Conservation (phyloP, 1,140 invertebrate species). For the Telenomus remus region DNA sequence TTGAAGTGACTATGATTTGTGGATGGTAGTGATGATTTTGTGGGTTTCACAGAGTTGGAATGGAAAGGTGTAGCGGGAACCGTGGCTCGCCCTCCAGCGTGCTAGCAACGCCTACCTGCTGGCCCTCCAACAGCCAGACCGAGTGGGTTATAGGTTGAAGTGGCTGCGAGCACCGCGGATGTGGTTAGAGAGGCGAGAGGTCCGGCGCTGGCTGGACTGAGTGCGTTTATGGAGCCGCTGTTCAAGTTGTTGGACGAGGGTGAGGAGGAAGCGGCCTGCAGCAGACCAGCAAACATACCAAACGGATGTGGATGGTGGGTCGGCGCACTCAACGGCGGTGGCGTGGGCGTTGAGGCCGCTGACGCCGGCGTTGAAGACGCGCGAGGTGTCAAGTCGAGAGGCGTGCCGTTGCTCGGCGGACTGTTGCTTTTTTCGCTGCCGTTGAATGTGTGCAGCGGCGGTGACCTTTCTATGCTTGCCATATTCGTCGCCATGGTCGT, state of each 20-base stretch:
- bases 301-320: slow-evolving; percentile 70
- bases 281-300: slow-evolving; percentile 74
- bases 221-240: slow-evolving; percentile 61
- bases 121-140: slow-evolving; percentile 84
- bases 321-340: slow-evolving; percentile 41
- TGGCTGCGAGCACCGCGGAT: slow-evolving; percentile 80
- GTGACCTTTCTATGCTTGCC: slow-evolving; percentile 76
- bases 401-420: slow-evolving; percentile 69
- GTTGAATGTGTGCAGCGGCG: slow-evolving; percentile 73
- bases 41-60: slow-evolving; percentile 53
- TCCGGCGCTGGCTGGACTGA: slow-evolving; percentile 61
- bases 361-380: slow-evolving; percentile 72
- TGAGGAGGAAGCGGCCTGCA: slow-evolving; percentile 73
- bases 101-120: slow-evolving; percentile 82
- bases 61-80: slow-evolving; percentile 74
- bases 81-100: slow-evolving; percentile 72
- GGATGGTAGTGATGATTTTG: slow-evolving; percentile 46
- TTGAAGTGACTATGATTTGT: slow-evolving; percentile 36
- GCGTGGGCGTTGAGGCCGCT: slow-evolving; percentile 66
- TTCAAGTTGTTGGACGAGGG: slow-evolving; percentile 64
- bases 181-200: slow-evolving; percentile 85
- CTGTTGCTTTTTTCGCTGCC: slow-evolving; percentile 76
- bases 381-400: slow-evolving; percentile 70
- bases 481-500: slow-evolving; percentile 76
- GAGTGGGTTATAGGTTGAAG: slow-evolving; percentile 87